A percentile compares a stretch with the other conserved stretches of the same genome.
phyloP scores from a whole-genome alignment of 2,797 vertebrate genomes.

The Coilia nasus region DNA sequence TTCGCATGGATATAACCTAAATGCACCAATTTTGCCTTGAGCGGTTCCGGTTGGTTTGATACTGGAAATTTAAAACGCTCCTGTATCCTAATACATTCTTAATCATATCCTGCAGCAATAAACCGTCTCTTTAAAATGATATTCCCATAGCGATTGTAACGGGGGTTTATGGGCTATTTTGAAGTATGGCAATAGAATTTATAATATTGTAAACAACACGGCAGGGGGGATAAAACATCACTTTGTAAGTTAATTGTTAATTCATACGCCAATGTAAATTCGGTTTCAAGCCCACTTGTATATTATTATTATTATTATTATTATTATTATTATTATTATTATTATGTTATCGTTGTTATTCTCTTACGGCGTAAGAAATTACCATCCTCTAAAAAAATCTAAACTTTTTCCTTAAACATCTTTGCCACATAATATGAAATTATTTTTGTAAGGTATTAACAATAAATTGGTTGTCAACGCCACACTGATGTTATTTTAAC shows the following conservation, averaged over 20 bases:
- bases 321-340: not conserved
- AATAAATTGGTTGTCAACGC: not conserved
- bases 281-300: not conserved
- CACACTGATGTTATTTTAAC: not conserved
- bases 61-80: constrained; percentile 73
- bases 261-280: not conserved
- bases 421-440: not conserved
- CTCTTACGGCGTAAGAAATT: too few relatives aligned
- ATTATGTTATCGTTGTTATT: not conserved
- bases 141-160: constrained; percentile 18
- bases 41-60: constrained; percentile 71
- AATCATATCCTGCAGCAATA: constrained; percentile 81
- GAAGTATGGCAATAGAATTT: not conserved
- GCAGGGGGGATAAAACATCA: not conserved
- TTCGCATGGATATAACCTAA: constrained; percentile 15
- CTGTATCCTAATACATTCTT: constrained; percentile 84
- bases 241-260: not conserved
- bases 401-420: not conserved
- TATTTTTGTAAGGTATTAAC: not conserved
- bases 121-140: constrained; percentile 13
- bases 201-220: not conserved
- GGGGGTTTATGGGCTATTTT: not conserved
- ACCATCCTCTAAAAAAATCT: too few relatives aligned
- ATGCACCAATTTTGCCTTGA: constrained; percentile 16
- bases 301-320: not conserved